Conservation (phyloP, 2,113 vertebrate genomes). For the Cyphomyrus discorhynchus region DNA sequence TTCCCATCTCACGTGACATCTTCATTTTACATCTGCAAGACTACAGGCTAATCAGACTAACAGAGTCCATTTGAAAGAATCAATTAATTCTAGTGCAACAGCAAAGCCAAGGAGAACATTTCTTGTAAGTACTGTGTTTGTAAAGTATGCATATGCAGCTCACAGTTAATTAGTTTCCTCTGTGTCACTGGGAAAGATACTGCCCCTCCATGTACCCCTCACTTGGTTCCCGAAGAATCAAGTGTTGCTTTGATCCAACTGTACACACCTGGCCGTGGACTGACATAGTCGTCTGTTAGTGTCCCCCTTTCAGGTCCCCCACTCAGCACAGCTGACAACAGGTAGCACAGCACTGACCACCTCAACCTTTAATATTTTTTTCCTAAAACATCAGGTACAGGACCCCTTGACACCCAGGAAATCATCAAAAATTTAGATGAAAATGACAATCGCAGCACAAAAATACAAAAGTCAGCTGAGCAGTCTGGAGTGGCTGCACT, state of each 20-base stretch:
- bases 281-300: slow-evolving; percentile 3
- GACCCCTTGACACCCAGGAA: not conserved
- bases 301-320: not conserved
- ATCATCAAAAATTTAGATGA: not conserved
- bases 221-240: slow-evolving; percentile 9
- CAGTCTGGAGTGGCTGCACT: not conserved
- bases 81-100: slow-evolving; percentile 15
- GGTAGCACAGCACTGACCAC: not conserved
- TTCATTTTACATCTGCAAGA: slow-evolving; percentile 18
- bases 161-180: not conserved
- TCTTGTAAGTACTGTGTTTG: slow-evolving; percentile 2
- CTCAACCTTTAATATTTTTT: not conserved
- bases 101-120: slow-evolving; percentile 15
- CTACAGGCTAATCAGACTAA: slow-evolving; percentile 5
- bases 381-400: not conserved
- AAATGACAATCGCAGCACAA: not conserved
- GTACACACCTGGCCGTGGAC: slow-evolving; percentile 13
- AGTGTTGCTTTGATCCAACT: slow-evolving; percentile 25
- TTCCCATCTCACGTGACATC: not conserved
- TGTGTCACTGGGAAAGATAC: not conserved
- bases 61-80: not conserved
- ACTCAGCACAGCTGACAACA: slow-evolving; percentile 22
- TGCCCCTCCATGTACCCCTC: slow-evolving; percentile 12
- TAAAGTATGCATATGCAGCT: not conserved
- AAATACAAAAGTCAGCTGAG: not conserved